phyloP scores from a whole-genome alignment of 2,888 invertebrate genomes.

The Tupiocoris notatus region DNA sequence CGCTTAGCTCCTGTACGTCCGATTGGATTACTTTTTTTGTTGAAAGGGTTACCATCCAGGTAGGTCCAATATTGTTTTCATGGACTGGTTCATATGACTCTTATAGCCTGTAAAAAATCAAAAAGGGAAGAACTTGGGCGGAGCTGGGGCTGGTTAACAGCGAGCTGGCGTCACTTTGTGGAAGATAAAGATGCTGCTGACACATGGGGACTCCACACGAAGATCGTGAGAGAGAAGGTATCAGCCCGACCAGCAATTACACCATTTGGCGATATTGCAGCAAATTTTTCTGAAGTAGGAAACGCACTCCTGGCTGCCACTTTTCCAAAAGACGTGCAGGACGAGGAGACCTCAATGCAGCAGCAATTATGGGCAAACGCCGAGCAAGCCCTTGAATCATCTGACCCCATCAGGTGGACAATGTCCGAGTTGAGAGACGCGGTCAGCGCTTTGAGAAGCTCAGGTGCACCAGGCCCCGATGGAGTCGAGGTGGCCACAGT shows the following conservation, averaged over 20 bases:
- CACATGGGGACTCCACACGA: constrained; percentile 1
- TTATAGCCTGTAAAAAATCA: no score
- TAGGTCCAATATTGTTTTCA: no score
- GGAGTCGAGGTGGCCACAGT: background rate
- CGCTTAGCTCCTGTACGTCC: no score
- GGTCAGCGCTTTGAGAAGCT: background rate
- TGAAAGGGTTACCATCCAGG: no score
- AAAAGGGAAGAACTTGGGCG: no score
- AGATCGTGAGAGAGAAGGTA: constrained; percentile 11
- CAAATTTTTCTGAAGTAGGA: background rate
- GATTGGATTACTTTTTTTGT: no score
- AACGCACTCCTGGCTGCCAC: background rate
- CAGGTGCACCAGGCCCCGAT: background rate
- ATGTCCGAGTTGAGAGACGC: background rate
- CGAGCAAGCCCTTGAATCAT: background rate
- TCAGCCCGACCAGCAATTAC: background rate
- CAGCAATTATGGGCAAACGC: background rate
- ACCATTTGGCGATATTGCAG: background rate
- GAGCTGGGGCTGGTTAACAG: no score
- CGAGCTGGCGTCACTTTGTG: background rate
- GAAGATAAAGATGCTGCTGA: background rate
- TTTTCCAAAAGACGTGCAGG: background rate
- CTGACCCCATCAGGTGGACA: background rate
- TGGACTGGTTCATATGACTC: no score
- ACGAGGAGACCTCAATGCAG: background rate